phyloP scores from a whole-genome alignment of 1,140 invertebrate species.

The Tetramorium simillimum region DNA sequence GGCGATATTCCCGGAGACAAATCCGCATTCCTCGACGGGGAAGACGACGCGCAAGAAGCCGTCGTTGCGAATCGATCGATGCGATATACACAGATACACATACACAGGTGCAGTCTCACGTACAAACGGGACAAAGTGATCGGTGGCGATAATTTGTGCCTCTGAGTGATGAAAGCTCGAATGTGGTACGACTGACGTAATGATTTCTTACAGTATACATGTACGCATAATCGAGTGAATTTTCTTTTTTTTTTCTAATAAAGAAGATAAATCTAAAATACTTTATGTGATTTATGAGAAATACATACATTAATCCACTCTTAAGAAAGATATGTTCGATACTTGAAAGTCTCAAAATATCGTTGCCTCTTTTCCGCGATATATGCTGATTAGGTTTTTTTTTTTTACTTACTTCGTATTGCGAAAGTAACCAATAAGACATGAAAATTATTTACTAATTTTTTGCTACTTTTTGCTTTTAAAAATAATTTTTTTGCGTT shows the following conservation, averaged over 20 bases:
- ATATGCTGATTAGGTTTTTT: no score
- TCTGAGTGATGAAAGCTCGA: conserved; percentile 21
- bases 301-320: neutral
- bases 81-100: neutral
- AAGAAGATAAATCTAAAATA: neutral
- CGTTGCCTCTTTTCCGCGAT: no score
- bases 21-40: conserved; percentile 55
- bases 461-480: no score
- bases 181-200: neutral
- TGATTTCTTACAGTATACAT: conserved; percentile 13
- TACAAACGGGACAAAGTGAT: conserved; percentile 42
- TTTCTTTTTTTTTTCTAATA: neutral
- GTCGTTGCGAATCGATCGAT: conserved; percentile 58
- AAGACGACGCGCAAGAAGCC: conserved; percentile 50
- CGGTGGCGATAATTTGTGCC: conserved; percentile 58
- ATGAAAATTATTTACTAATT: no score
- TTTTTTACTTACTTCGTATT: no score
- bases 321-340: no score
- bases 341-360: no score
- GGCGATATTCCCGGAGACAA: conserved; percentile 61
- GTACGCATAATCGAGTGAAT: neutral
- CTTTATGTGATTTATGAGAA: neutral
- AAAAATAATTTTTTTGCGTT: no score
- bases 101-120: neutral
- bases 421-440: no score